Evolutionary conservation across 1,140 invertebrate genomes (phyloP).

Genomic region (Physella acuta): DNA sequence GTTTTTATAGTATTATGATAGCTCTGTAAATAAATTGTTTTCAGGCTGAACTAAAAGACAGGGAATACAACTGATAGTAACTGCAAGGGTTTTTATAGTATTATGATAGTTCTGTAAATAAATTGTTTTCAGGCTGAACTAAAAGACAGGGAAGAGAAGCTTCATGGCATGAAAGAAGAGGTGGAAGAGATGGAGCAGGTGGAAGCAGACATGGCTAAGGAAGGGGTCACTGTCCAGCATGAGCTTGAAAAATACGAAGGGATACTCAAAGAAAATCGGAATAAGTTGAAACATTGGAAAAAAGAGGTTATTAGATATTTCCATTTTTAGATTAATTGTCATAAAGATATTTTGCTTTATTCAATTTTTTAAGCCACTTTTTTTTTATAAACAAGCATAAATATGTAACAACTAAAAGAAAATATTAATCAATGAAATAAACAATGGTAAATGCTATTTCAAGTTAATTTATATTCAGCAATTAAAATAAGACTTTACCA

Average conservation of each 20-base stretch:
- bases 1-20: too few species aligned
- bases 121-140: slow-evolving; percentile 63
- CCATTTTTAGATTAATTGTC: too few species aligned
- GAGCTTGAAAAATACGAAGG: slow-evolving; percentile 70
- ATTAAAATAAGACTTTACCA: not conserved
- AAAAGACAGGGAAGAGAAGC: slow-evolving; percentile 64
- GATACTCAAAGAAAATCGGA: slow-evolving; percentile 68
- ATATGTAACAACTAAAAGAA: too few species aligned
- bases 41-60: too few species aligned
- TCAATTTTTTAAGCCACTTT: too few species aligned
- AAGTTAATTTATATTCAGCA: not conserved
- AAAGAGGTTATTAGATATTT: slow-evolving; percentile 50
- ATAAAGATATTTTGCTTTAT: too few species aligned
- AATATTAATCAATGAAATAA: too few species aligned
- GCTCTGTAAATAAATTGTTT: too few species aligned
- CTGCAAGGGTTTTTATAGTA: too few species aligned
- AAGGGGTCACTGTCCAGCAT: slow-evolving; percentile 48
- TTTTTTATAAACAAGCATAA: too few species aligned
- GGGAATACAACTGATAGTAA: too few species aligned
- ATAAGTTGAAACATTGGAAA: slow-evolving; percentile 60
- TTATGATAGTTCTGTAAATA: too few species aligned
- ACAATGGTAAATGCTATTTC: not conserved
- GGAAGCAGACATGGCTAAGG: slow-evolving; percentile 50
- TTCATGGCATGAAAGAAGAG: slow-evolving; percentile 64
- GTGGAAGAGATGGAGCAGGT: slow-evolving; percentile 75